A percentile compares a stretch with the other conserved stretches of the same genome.
Evolutionary conservation across 1,140 invertebrate species (phyloP).

Genomic region (Eulimnadia texana): DNA sequence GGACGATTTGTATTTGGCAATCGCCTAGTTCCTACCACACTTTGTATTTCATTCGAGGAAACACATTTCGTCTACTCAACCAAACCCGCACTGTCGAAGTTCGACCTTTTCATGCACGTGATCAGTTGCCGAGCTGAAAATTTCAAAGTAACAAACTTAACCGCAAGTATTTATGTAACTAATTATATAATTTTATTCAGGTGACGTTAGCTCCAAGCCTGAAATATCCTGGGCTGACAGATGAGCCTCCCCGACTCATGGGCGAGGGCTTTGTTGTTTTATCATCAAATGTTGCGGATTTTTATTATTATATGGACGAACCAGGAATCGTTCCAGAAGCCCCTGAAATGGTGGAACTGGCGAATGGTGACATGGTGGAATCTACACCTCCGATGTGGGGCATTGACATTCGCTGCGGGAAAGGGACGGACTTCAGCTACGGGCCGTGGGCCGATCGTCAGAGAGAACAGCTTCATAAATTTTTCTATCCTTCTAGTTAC

Average conservation of each 20-base stretch:
- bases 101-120: constrained; percentile 94
- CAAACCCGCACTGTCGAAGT: constrained; percentile 76
- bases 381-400: constrained; percentile 86
- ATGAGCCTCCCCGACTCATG: constrained; percentile 94
- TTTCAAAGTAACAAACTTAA: constrained; percentile 44
- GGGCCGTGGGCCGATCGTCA: constrained; percentile 97
- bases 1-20: constrained; percentile 94
- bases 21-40: constrained; percentile 76
- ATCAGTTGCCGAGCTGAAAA: constrained; percentile 89
- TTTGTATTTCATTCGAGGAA: constrained; percentile 86
- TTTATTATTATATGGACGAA: constrained; percentile 95
- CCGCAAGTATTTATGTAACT: constrained; percentile 68
- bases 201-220: constrained; percentile 84
- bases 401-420: constrained; percentile 80
- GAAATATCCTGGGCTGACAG: constrained; percentile 80
- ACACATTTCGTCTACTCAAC: constrained; percentile 89
- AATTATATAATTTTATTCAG: constrained; percentile 68
- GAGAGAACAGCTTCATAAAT: constrained; percentile 84
- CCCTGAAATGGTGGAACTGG: constrained; percentile 73
- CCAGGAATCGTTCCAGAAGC: constrained; percentile 75
- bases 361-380: constrained; percentile 83
- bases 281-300: constrained; percentile 83
- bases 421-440: constrained; percentile 93
- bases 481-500: constrained; percentile 89
- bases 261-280: constrained; percentile 94